A percentile compares a stretch with the other conserved stretches of the same genome.
phyloP scores from a whole-genome alignment of 1,140 invertebrate species.

The Berghia stephanieae region DNA sequence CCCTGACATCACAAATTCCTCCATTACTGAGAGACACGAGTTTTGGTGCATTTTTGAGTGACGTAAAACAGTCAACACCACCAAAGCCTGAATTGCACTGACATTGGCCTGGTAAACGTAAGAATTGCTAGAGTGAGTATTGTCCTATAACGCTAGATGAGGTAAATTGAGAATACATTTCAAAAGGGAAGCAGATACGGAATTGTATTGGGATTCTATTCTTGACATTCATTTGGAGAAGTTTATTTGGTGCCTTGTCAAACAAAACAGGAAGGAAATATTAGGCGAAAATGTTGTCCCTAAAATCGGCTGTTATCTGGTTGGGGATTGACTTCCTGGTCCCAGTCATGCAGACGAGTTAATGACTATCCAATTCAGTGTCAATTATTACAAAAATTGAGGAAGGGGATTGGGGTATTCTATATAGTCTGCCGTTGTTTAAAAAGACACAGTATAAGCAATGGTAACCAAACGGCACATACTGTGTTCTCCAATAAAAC shows the following conservation, averaged over 20 bases:
- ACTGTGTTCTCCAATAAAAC: no score
- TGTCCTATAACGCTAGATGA: not conserved
- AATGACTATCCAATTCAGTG: no score
- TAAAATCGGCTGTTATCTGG: no score
- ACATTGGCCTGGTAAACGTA: conserved; percentile 38
- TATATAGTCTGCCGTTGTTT: not conserved
- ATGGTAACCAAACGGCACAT: no score
- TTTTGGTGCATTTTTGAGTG: conserved; percentile 30
- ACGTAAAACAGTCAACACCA: conserved; percentile 46
- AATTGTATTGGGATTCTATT: no score
- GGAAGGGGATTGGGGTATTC: no score
- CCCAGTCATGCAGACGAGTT: no score
- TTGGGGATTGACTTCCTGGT: no score
- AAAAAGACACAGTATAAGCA: not conserved
- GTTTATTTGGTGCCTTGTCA: no score
- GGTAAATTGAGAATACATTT: not conserved
- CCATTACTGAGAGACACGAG: conserved; percentile 38
- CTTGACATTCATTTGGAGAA: no score
- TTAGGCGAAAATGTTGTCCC: no score
- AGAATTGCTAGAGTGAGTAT: not conserved
- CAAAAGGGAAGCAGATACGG: not conserved
- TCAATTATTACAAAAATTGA: not conserved
- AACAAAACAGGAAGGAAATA: no score
- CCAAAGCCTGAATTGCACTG: conserved; percentile 32
- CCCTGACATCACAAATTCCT: conserved; percentile 48